A percentile compares a stretch with the other conserved stretches of the same genome.
phyloP scores from a whole-genome alignment of 1,140 invertebrate genomes.

The Hypothenemus hampei region DNA sequence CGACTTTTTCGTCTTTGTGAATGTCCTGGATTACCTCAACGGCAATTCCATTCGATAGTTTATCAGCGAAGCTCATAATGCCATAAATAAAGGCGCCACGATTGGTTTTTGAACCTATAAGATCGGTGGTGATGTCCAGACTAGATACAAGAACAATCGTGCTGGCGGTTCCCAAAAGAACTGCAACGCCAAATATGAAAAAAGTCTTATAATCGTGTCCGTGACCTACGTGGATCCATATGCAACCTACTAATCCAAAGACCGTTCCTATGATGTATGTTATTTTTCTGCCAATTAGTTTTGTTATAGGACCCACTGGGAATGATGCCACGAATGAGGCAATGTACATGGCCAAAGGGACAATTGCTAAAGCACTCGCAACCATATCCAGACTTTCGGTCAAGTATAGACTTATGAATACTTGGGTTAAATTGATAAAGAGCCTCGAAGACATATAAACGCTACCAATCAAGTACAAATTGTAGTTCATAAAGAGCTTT shows the following conservation, averaged over 20 bases:
- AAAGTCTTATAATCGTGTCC: slow-evolving; percentile 55
- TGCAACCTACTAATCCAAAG: slow-evolving; percentile 59
- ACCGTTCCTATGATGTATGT: slow-evolving; percentile 62
- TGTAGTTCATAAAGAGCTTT: slow-evolving; percentile 31
- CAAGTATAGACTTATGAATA: slow-evolving; percentile 87
- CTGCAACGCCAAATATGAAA: slow-evolving; percentile 68
- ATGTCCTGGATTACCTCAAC: slow-evolving; percentile 74
- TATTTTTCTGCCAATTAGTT: slow-evolving; percentile 35
- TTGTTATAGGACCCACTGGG: slow-evolving; percentile 63
- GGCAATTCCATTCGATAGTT: slow-evolving; percentile 81
- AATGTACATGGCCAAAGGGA: slow-evolving; percentile 82
- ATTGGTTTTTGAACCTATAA: slow-evolving; percentile 80
- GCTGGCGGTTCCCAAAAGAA: slow-evolving; percentile 74
- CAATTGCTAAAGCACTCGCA: slow-evolving; percentile 72
- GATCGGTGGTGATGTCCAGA: slow-evolving; percentile 81
- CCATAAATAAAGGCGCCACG: slow-evolving; percentile 94
- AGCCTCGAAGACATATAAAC: slow-evolving; percentile 88
- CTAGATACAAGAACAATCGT: slow-evolving; percentile 88
- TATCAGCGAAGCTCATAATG: slow-evolving; percentile 92
- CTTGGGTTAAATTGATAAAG: slow-evolving; percentile 86
- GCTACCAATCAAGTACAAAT: slow-evolving; percentile 57
- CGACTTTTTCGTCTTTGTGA: slow-evolving; percentile 40
- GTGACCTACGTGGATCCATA: slow-evolving; percentile 65
- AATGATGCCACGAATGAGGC: slow-evolving; percentile 77
- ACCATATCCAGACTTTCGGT: slow-evolving; percentile 71